Evolutionary conservation across 2,888 invertebrate genomes (phyloP), one percentile per base, ranked within the genome.

Genomic region (Miltochrista miniata): DNA sequence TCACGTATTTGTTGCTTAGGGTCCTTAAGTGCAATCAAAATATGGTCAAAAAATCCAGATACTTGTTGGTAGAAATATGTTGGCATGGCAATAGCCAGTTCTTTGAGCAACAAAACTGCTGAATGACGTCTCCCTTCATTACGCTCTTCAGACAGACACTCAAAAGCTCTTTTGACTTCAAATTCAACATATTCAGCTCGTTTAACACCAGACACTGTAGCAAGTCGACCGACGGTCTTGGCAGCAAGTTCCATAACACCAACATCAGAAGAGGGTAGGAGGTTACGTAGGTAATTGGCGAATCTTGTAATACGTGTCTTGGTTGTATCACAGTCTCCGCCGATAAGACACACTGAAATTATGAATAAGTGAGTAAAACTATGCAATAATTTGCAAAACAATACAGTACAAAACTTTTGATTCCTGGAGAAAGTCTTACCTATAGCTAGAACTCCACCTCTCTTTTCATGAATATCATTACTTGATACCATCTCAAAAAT

Each of bases 131-230:
- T 96, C 2, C 97, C 96, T 92, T 99, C 98, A 81, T 97, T 95
- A 64, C 98, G 93, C 72, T 98, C 98, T 45, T 96, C 96, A 24
- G 96, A 95, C 5, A 99, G 92, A 98, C 98, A 98, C 81, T 99
- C 99, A 80, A 98, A 96, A 1, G 99, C 98, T 74, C 97, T 93
- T 81, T 98, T 98, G 1, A 99, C 97, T 88, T 99, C 98, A 90
- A 98, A 98, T 74, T 99, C 98, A n/a, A 99, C 98, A 80, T 98
- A 98, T 78, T 98, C 98, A 0, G 98, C 97, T 30, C 98, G 96
- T 81, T 97, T 98, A 0, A 98, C 97, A 11, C 98, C 98, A 0
- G 97, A 97, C 13, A 96, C 95, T 15, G 98, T 93, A 1, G 98
- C 98, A 47, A 99, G 90, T 64, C 97, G 96, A 0, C 98, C 99